Evolutionary conservation across 2,797 vertebrate species (phyloP).

Genomic region (Eulemur rubriventer): DNA sequence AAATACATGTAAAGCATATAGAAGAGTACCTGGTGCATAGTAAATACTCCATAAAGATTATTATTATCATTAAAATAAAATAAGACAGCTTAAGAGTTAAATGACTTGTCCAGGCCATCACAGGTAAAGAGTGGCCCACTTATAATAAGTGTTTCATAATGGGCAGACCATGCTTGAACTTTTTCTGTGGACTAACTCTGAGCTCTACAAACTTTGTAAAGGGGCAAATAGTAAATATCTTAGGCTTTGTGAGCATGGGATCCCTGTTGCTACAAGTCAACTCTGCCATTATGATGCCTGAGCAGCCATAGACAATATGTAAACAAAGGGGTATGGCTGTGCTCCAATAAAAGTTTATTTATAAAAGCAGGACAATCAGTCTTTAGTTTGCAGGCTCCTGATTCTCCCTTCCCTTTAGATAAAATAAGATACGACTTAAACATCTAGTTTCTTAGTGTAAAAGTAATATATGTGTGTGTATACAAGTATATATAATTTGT

Average conservation of each 20-base stretch:
- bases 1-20: neutral
- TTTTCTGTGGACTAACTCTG: neutral
- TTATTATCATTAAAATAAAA: neutral
- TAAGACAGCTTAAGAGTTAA: neutral
- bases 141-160: neutral
- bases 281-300: neutral
- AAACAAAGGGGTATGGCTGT: neutral
- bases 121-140: neutral
- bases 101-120: neutral
- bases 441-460: neutral
- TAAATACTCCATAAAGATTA: neutral
- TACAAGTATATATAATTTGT: neutral
- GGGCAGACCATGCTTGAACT: neutral
- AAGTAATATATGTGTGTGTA: neutral
- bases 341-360: neutral
- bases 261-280: neutral
- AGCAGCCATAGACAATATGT: neutral
- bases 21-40: neutral
- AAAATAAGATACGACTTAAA: neutral
- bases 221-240: neutral
- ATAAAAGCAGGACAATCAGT: neutral
- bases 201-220: neutral
- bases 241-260: neutral
- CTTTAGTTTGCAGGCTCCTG: neutral
- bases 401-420: neutral